Percentiles rank a stretch among this genome's conserved stretches.
Evolutionary conservation across 2,888 invertebrate genomes (phyloP).

Genomic region (Heliconius aoede): DNA sequence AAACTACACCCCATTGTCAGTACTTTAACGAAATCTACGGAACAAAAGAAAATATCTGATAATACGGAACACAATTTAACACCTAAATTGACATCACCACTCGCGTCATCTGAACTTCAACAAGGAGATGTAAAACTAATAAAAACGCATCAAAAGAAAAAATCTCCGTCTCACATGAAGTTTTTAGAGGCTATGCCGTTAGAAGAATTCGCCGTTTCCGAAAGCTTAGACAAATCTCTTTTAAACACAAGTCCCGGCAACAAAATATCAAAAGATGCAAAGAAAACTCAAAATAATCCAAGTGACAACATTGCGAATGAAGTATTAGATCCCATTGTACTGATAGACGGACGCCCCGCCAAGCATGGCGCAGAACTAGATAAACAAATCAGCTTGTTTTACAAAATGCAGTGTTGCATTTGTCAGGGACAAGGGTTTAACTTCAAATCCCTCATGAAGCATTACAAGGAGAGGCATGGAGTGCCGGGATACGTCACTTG

Average conservation of each 20-base stretch:
- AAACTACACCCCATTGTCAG: slow-evolving; percentile 59
- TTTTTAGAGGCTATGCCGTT: slow-evolving; percentile 74
- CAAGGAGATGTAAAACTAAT: slow-evolving; percentile 65
- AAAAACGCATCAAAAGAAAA: slow-evolving; percentile 62
- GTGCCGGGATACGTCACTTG: slow-evolving; percentile 79
- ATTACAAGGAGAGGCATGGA: slow-evolving; percentile 78
- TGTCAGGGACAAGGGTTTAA: slow-evolving; percentile 76
- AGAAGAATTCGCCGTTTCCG: slow-evolving; percentile 72
- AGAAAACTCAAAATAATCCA: slow-evolving; percentile 42
- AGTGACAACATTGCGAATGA: slow-evolving; percentile 54
- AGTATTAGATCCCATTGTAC: slow-evolving; percentile 65
- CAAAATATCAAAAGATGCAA: slow-evolving; percentile 46
- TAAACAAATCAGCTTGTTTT: slow-evolving; percentile 76
- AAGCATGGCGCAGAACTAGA: slow-evolving; percentile 74
- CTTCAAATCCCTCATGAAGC: slow-evolving; percentile 76
- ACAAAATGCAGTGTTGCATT: slow-evolving; percentile 80
- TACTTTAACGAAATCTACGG: slow-evolving; percentile 55
- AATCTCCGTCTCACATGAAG: slow-evolving; percentile 66
- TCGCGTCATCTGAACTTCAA: slow-evolving; percentile 57
- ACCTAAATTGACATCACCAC: slow-evolving; percentile 50
- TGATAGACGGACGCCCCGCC: slow-evolving; percentile 74
- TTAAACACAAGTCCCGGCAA: slow-evolving; percentile 53
- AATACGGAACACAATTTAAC: slow-evolving; percentile 47
- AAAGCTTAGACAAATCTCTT: slow-evolving; percentile 68
- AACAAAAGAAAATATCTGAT: slow-evolving; percentile 40